Conservation (phyloP, 2,797 vertebrate species). For the Epinephelus awoara region DNA sequence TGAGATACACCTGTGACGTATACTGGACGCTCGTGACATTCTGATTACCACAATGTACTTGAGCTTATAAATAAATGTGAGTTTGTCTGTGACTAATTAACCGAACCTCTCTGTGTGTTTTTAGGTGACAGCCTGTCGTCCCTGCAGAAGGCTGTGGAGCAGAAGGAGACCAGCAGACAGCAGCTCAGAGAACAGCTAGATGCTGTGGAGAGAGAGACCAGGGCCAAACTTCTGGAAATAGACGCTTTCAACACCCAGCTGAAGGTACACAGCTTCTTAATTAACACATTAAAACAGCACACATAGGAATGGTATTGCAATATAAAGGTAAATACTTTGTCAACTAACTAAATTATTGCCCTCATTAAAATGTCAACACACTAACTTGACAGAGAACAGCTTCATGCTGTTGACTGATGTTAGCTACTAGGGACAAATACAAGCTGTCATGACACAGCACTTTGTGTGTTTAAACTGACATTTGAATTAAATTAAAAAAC, state of each 20-base stretch:
- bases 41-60: neutral
- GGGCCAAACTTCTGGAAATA: slow-evolving; percentile 96
- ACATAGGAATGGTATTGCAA: neutral
- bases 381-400: neutral
- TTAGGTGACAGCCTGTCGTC: slow-evolving; percentile 95
- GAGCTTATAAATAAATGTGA: neutral
- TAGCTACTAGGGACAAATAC: neutral
- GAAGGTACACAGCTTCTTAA: slow-evolving; percentile 87
- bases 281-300: neutral
- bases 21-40: neutral
- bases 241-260: slow-evolving; percentile 98
- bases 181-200: slow-evolving; percentile 95
- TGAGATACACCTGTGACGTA: neutral
- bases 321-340: neutral
- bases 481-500: too few species aligned
- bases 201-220: slow-evolving; percentile 94
- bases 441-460: neutral
- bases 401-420: neutral
- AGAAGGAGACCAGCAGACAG: slow-evolving; percentile 92
- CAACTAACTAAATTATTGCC: neutral
- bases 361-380: neutral
- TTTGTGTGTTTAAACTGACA: neutral
- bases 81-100: neutral
- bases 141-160: slow-evolving; percentile 94
- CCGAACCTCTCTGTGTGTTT: slow-evolving; percentile 14